Evolutionary conservation across 2,888 invertebrate genomes (phyloP).

Genomic region (Drosophila kambysellisi): DNA sequence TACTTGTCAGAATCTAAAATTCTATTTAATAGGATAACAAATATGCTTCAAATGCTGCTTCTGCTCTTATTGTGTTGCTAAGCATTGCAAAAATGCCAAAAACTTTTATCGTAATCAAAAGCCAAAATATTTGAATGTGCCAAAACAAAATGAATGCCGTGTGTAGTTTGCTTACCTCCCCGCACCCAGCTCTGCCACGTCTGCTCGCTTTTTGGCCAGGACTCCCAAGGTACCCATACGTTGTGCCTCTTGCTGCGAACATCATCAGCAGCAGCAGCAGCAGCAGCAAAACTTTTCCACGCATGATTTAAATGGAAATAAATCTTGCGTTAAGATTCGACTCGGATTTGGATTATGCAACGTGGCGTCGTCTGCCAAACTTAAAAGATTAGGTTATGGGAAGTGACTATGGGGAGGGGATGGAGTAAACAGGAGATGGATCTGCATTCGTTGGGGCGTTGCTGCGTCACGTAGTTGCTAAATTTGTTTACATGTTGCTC

Average conservation of each 20-base stretch:
- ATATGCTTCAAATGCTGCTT: conserved; percentile 10
- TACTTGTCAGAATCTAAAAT: conserved; percentile 43
- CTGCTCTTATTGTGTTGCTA: conserved; percentile 22
- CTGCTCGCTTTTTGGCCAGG: not conserved
- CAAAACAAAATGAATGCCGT: conserved; percentile 69
- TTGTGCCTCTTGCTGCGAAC: conserved; percentile 52
- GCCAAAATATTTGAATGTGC: conserved; percentile 79
- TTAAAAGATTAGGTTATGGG: conserved; percentile 8
- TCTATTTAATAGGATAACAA: conserved; percentile 45
- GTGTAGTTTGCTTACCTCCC: conserved; percentile 5
- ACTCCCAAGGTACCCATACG: conserved; percentile 20
- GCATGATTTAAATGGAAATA: conserved; percentile 81
- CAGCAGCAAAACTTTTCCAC: conserved; percentile 65
- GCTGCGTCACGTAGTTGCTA: conserved; percentile 78
- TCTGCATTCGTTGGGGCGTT: conserved; percentile 24
- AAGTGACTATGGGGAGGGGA: not conserved
- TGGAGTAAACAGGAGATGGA: conserved; percentile 2
- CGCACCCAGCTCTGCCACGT: not conserved
- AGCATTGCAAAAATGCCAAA: conserved; percentile 55
- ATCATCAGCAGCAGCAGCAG: conserved; percentile 23
- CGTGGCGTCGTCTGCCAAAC: conserved; percentile 41
- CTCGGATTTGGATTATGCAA: conserved; percentile 78
- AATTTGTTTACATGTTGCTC: conserved; percentile 80
- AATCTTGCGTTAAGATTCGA: conserved; percentile 79
- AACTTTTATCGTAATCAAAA: conserved; percentile 75